These are phyloP conservation scores for Vidua chalybeata DNA, from an alignment of 2,113 vertebrate genomes.

Conservation along the genomic window DNA sequence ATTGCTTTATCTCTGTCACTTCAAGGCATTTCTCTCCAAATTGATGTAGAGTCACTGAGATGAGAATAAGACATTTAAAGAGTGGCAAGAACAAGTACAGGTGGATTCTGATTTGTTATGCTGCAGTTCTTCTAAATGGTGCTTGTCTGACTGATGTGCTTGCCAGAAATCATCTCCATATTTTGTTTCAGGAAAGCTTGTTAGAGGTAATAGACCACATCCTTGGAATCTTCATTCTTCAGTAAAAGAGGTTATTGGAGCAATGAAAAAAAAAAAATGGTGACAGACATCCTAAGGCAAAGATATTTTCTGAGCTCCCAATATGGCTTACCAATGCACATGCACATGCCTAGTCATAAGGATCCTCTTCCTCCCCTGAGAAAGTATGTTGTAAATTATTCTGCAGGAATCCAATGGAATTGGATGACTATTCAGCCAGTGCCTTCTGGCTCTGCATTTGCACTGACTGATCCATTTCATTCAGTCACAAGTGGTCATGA, in stretches of 20 bases:
- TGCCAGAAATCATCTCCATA: neutral
- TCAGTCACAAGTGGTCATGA: neutral
- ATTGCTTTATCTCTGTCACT: neutral
- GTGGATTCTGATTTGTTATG: neutral
- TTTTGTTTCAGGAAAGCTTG: neutral
- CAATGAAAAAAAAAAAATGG: neutral
- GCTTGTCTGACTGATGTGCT: neutral
- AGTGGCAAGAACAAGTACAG: neutral
- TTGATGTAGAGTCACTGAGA: neutral
- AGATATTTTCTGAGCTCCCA: neutral
- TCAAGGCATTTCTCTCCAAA: neutral
- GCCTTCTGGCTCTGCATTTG: neutral
- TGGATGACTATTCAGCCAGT: neutral
- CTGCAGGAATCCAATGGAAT: neutral
- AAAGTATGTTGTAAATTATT: neutral
- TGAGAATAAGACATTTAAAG: neutral
- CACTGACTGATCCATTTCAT: neutral
- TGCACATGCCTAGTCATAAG: neutral
- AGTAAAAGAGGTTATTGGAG: neutral
- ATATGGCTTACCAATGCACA: neutral
- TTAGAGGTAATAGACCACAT: neutral
- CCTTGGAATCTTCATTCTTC: neutral
- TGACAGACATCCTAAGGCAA: neutral
- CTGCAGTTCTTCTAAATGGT: neutral
- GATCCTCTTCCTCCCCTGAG: neutral